Conservation (phyloP, 2,888 invertebrate genomes). For the Pandemis cinnamomeana region DNA sequence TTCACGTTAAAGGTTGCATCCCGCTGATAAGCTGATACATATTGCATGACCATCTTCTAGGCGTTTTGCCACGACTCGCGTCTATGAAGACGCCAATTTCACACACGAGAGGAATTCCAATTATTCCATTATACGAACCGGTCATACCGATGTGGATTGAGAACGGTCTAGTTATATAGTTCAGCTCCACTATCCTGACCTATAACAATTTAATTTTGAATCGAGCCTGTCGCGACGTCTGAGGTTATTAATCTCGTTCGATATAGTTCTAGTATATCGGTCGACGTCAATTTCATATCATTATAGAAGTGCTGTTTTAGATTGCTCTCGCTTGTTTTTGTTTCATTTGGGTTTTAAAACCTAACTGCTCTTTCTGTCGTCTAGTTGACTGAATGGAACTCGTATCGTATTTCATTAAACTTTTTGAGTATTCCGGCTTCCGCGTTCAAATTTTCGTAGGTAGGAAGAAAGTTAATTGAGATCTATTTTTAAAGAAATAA, state of each 20-base stretch:
- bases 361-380: too few relatives aligned
- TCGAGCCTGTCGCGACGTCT: neutral
- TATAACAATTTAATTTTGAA: slow-evolving; percentile 9
- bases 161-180: slow-evolving; percentile 31
- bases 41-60: slow-evolving; percentile 58
- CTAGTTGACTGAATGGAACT: too few relatives aligned
- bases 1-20: neutral
- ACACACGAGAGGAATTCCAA: slow-evolving; percentile 68
- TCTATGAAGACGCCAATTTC: slow-evolving; percentile 67
- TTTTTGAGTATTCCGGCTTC: too few relatives aligned
- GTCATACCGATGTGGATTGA: slow-evolving; percentile 27
- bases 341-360: too few relatives aligned
- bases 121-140: slow-evolving; percentile 61
- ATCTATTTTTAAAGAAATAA: too few relatives aligned
- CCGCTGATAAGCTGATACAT: slow-evolving; percentile 50
- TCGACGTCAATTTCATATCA: too few relatives aligned
- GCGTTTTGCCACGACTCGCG: slow-evolving; percentile 47
- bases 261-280: too few relatives aligned
- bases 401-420: neutral
- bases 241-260: neutral
- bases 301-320: too few relatives aligned
- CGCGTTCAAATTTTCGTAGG: too few relatives aligned
- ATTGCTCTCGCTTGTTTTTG: too few relatives aligned
- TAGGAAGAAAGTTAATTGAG: too few relatives aligned
- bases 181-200: neutral